phyloP scores from a whole-genome alignment of 1,140 invertebrate genomes.

The Propsilocerus akamusi region DNA sequence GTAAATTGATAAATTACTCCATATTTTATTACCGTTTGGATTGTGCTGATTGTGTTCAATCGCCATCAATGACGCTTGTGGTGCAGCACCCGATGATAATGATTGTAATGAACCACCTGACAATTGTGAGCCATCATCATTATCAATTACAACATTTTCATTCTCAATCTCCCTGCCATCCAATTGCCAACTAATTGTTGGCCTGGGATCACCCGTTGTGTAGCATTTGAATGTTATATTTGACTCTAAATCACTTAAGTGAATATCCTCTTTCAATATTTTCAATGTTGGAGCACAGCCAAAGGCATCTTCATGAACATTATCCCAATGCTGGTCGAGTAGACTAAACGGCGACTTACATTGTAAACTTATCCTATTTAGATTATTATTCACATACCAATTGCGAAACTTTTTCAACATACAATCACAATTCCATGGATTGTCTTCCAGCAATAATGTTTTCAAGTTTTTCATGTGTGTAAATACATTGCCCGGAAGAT shows the following conservation, averaged over 20 bases:
- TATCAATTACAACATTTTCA: constrained; percentile 23
- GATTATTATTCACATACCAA: constrained; percentile 50
- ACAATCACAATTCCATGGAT: constrained; percentile 80
- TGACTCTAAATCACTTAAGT: constrained; percentile 48
- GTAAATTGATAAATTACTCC: constrained; percentile 52
- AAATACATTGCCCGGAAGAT: constrained; percentile 42
- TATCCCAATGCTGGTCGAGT: constrained; percentile 40
- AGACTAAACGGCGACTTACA: constrained; percentile 40
- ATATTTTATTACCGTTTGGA: constrained; percentile 22
- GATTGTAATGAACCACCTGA: neutral
- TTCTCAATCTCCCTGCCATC: constrained; percentile 42
- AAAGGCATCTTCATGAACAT: constrained; percentile 43
- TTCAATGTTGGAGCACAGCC: constrained; percentile 51
- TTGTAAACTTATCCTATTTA: constrained; percentile 41
- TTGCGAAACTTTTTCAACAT: constrained; percentile 57
- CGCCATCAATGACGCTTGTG: constrained; percentile 43
- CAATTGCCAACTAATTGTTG: constrained; percentile 63
- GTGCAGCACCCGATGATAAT: constrained; percentile 18
- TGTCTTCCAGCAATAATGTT: constrained; percentile 61
- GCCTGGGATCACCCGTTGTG: constrained; percentile 63
- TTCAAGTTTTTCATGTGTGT: constrained; percentile 47
- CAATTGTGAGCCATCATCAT: constrained; percentile 9
- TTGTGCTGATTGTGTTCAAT: constrained; percentile 16
- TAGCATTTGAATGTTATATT: constrained; percentile 64
- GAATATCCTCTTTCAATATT: constrained; percentile 30